Conservation (phyloP, 2,797 vertebrate species). For the Alcedo atthis region DNA sequence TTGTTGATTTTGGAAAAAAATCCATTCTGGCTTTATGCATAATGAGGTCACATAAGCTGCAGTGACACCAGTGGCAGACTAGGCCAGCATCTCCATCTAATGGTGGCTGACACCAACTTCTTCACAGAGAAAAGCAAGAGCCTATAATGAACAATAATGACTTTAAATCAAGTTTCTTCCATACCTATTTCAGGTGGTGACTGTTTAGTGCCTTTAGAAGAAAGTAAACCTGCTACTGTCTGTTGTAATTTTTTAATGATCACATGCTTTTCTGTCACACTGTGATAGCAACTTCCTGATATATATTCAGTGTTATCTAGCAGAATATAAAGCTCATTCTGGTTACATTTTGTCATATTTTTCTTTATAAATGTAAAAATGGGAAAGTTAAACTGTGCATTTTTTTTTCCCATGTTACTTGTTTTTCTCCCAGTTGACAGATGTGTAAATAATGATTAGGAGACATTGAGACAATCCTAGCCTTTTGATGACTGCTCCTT, state of each 20-base stretch:
- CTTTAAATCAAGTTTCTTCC: neutral
- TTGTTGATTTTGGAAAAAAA: neutral
- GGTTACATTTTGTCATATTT: neutral
- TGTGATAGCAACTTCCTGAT: accelerated
- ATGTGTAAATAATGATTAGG: neutral
- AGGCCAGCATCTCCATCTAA: neutral
- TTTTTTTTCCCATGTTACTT: neutral
- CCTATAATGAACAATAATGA: neutral
- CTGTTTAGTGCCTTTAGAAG: neutral
- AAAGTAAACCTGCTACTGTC: neutral
- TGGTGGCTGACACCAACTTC: neutral
- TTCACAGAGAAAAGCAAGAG: neutral
- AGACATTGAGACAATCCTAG: neutral
- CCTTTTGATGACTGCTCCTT: neutral
- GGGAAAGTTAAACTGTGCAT: neutral
- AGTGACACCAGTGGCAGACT: neutral
- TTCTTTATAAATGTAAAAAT: neutral
- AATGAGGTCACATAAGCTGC: neutral
- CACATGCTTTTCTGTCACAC: neutral
- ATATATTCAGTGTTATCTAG: neutral
- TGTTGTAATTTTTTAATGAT: neutral
- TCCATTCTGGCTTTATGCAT: neutral
- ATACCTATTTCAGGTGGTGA: neutral
- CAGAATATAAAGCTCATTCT: neutral
- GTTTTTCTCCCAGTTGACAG: neutral